phyloP scores from a whole-genome alignment of 2,797 vertebrate species.

The Trichosurus vulpecula region DNA sequence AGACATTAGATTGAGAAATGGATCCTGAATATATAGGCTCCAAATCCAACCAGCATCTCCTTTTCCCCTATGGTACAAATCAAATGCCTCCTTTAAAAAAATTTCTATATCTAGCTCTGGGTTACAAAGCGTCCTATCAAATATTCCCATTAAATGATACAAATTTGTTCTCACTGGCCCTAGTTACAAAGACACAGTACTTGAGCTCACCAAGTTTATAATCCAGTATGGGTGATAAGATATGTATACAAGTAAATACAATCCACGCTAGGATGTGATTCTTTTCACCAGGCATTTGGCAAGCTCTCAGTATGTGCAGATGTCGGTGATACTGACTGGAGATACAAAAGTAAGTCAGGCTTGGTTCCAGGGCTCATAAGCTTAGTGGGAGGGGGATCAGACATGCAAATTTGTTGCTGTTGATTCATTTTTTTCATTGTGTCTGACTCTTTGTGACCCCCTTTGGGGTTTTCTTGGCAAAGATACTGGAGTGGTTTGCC shows the following conservation, averaged over 20 bases:
- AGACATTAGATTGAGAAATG: not conserved
- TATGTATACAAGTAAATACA: not conserved
- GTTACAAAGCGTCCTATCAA: not conserved
- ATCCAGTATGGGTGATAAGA: not conserved
- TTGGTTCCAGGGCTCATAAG: not conserved
- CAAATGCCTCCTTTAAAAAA: not conserved
- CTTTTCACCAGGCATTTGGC: not conserved
- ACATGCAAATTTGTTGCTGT: not conserved
- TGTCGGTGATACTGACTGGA: not conserved
- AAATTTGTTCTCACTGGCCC: not conserved
- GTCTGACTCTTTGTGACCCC: not conserved
- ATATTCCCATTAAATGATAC: not conserved
- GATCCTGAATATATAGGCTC: not conserved
- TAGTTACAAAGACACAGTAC: not conserved
- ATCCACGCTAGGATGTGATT: not conserved
- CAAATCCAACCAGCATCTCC: not conserved
- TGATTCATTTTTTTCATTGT: not conserved
- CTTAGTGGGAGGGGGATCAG: not conserved
- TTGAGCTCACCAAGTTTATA: not conserved
- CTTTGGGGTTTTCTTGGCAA: not conserved
- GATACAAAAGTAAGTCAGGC: not conserved
- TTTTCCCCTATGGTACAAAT: not conserved
- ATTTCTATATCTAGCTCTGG: not conserved
- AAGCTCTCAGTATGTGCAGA: not conserved
- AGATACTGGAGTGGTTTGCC: not conserved